Conservation (phyloP, 2,113 vertebrate species). For the Hirundichthys speculiger region DNA sequence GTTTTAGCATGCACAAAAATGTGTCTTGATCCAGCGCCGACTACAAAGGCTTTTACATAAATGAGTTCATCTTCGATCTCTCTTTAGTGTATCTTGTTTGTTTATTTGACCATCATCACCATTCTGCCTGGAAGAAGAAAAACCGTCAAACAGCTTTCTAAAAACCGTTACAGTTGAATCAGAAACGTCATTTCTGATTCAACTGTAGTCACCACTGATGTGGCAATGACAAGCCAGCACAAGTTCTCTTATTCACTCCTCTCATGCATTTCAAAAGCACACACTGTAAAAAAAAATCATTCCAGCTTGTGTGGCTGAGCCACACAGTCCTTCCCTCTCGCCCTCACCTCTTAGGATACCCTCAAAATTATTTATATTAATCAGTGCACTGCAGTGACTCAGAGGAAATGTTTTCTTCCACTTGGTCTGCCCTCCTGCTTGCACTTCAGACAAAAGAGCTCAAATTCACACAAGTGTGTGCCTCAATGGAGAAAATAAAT, state of each 20-base stretch:
- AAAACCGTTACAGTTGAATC: not conserved
- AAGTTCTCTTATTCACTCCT: slow-evolving; percentile 31
- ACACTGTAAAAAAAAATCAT: slow-evolving; percentile 57
- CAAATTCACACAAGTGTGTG: not conserved
- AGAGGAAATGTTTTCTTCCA: slow-evolving; percentile 8
- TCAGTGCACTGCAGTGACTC: slow-evolving; percentile 32
- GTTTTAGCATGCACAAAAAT: no score
- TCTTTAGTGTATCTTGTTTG: no score
- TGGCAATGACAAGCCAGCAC: slow-evolving; percentile 53
- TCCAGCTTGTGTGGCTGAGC: slow-evolving; percentile 15
- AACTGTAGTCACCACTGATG: slow-evolving; percentile 7
- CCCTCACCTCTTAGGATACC: slow-evolving; percentile 4
- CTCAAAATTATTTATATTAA: slow-evolving; percentile 15
- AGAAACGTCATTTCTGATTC: not conserved
- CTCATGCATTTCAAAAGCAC: slow-evolving; percentile 7
- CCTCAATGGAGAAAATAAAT: not conserved
- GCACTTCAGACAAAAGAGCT: not conserved
- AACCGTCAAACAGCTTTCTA: not conserved
- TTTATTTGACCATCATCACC: no score
- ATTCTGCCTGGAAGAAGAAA: no score
- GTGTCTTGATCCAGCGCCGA: no score
- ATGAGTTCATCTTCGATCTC: no score
- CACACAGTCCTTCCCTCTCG: not conserved
- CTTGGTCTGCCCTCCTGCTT: slow-evolving; percentile 7
- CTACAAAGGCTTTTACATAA: no score